A percentile compares a stretch with the other conserved stretches of the same genome.
phyloP scores from a whole-genome alignment of 2,888 invertebrate genomes.

The Latheticus oryzae region DNA sequence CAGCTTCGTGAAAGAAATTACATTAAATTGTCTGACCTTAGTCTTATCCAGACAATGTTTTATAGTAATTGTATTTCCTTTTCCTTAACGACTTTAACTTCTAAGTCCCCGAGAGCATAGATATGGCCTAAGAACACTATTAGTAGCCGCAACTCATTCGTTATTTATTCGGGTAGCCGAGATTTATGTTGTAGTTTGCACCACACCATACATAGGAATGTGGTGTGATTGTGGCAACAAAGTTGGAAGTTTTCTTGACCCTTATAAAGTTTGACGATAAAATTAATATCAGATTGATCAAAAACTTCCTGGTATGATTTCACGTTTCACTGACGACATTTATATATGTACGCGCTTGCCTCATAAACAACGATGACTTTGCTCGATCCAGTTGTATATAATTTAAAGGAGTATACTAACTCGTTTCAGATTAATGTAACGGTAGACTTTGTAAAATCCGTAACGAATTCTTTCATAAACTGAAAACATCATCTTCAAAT shows the following conservation, averaged over 20 bases:
- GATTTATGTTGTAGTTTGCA: constrained; percentile 49
- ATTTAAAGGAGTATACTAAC: constrained; percentile 30
- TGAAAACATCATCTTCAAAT: not conserved
- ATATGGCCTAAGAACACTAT: constrained; percentile 61
- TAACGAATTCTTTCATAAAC: constrained; percentile 28
- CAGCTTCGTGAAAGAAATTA: constrained; percentile 59
- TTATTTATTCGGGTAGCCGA: constrained; percentile 58
- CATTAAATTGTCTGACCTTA: constrained; percentile 60
- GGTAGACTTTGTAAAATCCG: constrained; percentile 12
- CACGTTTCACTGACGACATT: not conserved
- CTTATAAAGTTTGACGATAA: constrained; percentile 9
- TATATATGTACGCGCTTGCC: constrained; percentile 7
- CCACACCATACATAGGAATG: constrained; percentile 36
- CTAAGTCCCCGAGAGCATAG: constrained; percentile 57
- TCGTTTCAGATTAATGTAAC: constrained; percentile 27
- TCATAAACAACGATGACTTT: constrained; percentile 31
- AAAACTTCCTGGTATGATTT: constrained; percentile 15
- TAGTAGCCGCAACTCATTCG: constrained; percentile 60
- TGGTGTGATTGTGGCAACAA: constrained; percentile 25
- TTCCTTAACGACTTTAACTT: constrained; percentile 59
- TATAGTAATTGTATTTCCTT: constrained; percentile 63
- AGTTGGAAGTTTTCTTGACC: constrained; percentile 20
- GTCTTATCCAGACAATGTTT: constrained; percentile 59
- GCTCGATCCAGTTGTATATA: constrained; percentile 32
- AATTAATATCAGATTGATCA: constrained; percentile 24